Base-by-base conservation (phyloP, 2,888 invertebrate species). In the Philereme vetulata region DNA sequence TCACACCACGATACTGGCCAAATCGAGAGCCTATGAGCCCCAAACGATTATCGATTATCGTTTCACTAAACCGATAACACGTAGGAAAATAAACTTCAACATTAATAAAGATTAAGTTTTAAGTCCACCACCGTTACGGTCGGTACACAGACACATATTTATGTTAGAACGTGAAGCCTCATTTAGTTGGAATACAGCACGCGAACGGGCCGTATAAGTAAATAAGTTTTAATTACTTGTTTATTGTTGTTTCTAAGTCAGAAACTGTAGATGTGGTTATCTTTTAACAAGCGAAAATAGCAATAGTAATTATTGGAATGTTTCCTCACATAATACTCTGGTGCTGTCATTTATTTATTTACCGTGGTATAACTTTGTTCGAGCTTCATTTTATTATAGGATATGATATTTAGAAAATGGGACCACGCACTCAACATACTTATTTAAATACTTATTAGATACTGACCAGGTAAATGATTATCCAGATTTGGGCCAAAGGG, bases 221-320 rank as follows among this genome's bases (percentile, higher is more conserved):
- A 81, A 82, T 83, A 82, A 83, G 79, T 83, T 84, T 84, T 82
- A 83, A 83, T 83, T 82, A 80, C 80, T 76, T 78, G 76, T 77
- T 79, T 79, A 78, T 76, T 77, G 76, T 75, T 77, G 74, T 76
- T 77, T 73, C 72, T 72, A 74, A 71, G 66, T 70, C 66, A 61
- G 63, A 34, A 62, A 72, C 70, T 71, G 71, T 74, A 71, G 71
- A 70, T 66, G 68, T 69, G 64, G 71, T 61, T 75, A 64, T 75
- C 65, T 68, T 43, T 64, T 64, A 60, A 54, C 48, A 56, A 61
- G 54, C 56, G 54, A 61, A 65, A 69, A 64, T 63, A 40, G 56
- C 57, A 50, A 52, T 64, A 34, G 56, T 51, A 52, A 61, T 62
- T 57, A 64, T 58, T 52, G 34, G 58, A 48, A 46, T 51, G 45